Evolutionary conservation across 2,113 vertebrate species (phyloP).

Genomic region (Pungitius pungitius): DNA sequence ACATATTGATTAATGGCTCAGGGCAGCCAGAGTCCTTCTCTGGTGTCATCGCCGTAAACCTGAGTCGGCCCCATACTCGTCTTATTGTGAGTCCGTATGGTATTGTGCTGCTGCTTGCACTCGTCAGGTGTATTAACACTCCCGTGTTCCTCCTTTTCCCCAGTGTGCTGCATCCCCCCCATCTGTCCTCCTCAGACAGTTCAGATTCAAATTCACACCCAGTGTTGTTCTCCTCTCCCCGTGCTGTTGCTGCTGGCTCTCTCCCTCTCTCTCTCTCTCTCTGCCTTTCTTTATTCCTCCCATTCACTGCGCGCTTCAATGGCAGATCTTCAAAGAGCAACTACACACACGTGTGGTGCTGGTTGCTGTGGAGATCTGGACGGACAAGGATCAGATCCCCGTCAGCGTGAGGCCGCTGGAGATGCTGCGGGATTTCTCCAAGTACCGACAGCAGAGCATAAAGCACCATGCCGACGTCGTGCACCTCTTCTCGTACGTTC

Average conservation of each 20-base stretch:
- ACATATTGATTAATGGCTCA: background rate
- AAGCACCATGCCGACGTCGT: slow-evolving; percentile 91
- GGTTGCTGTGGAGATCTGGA: slow-evolving; percentile 96
- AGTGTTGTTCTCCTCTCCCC: slow-evolving; percentile 82
- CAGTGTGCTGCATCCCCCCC: slow-evolving; percentile 76
- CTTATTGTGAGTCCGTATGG: slow-evolving; percentile 5
- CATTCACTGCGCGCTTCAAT: slow-evolving; percentile 40
- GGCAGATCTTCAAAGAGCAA: slow-evolving; percentile 96
- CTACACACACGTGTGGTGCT: slow-evolving; percentile 96
- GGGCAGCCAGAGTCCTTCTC: background rate
- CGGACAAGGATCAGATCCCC: slow-evolving; percentile 90
- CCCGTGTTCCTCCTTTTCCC: slow-evolving; percentile 72
- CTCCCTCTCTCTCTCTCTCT: slow-evolving; percentile 10
- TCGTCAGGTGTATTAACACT: slow-evolving; percentile 21
- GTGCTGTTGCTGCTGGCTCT: slow-evolving; percentile 6
- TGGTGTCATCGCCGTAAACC: slow-evolving; percentile 7
- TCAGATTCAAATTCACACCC: slow-evolving; percentile 76
- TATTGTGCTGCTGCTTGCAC: slow-evolving; percentile 9
- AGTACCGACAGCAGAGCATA: slow-evolving; percentile 92
- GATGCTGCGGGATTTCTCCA: slow-evolving; percentile 93
- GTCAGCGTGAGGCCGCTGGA: slow-evolving; percentile 89
- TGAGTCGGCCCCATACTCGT: background rate
- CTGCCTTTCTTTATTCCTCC: slow-evolving; percentile 36
- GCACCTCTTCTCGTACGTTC: slow-evolving; percentile 93
- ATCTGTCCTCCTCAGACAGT: slow-evolving; percentile 70